phyloP scores from a whole-genome alignment of 2,888 invertebrate genomes.

The Caenorhabditis sp. region DNA sequence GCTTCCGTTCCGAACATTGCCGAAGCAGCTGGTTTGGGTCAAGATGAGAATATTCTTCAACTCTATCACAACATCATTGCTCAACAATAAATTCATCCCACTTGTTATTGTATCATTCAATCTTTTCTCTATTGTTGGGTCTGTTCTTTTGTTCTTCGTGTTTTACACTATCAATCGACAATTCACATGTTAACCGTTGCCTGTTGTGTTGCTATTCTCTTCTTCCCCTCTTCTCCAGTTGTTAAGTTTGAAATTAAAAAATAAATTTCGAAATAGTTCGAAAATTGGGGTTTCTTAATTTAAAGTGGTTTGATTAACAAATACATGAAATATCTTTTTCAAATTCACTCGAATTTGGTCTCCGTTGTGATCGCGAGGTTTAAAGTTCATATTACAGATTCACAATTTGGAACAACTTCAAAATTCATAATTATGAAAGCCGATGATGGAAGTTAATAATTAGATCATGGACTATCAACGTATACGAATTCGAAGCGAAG shows the following conservation, averaged over 20 bases:
- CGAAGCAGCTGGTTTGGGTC: constrained; percentile 20
- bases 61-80: constrained; percentile 18
- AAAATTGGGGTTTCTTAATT: neutral
- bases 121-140: neutral
- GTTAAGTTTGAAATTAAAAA: neutral
- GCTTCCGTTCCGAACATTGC: constrained; percentile 20
- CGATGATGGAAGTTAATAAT: too few species aligned
- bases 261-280: neutral
- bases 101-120: neutral
- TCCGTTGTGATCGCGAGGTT: too few species aligned
- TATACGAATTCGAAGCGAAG: too few species aligned
- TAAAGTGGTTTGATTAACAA: too few species aligned
- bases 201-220: constrained; percentile 35
- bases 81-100: neutral
- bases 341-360: too few species aligned
- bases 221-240: neutral
- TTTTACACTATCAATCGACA: neutral
- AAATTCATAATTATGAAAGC: too few species aligned
- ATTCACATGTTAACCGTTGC: constrained; percentile 16
- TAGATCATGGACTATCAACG: too few species aligned
- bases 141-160: constrained; percentile 12
- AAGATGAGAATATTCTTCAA: constrained; percentile 13
- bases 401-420: too few species aligned
- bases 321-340: too few species aligned
- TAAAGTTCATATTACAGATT: too few species aligned